Percentiles rank a stretch among this genome's conserved stretches.
phyloP scores from a whole-genome alignment of 2,888 invertebrate species.

The Escarpia spicata region DNA sequence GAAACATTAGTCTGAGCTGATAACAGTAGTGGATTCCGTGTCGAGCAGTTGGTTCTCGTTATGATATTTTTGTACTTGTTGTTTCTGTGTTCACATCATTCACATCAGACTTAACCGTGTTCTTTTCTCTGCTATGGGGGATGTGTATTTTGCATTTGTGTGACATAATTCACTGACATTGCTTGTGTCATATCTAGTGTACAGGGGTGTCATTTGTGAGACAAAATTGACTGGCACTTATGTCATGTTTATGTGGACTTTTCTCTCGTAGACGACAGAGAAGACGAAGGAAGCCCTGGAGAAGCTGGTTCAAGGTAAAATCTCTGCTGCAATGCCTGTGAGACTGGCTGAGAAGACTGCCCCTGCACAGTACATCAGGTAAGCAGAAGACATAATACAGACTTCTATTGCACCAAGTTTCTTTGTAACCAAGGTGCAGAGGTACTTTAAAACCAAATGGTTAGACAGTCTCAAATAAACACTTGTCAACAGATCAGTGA shows the following conservation, averaged over 20 bases:
- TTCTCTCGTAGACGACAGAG: slow-evolving; percentile 76
- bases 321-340: slow-evolving; percentile 96
- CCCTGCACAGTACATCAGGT: slow-evolving; percentile 93
- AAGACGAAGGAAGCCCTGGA: slow-evolving; percentile 88
- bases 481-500: too few relatives aligned
- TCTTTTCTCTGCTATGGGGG: not conserved
- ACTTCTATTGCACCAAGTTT: too few relatives aligned
- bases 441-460: too few relatives aligned
- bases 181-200: too few relatives aligned
- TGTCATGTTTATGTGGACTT: slow-evolving; percentile 9
- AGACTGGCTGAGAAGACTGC: slow-evolving; percentile 91
- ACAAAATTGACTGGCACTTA: not conserved
- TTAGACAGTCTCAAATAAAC: too few relatives aligned
- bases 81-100: not conserved
- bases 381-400: not conserved
- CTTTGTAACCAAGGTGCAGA: too few relatives aligned
- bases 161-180: too few relatives aligned
- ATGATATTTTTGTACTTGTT: not conserved
- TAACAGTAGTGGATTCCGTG: too few relatives aligned
- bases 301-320: slow-evolving; percentile 80
- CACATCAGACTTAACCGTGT: not conserved
- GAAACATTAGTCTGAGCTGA: too few relatives aligned
- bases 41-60: not conserved
- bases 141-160: too few relatives aligned
- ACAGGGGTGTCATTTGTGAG: not conserved